Conservation (phyloP, 2,888 invertebrate genomes). For the Synergus gifuensis region DNA sequence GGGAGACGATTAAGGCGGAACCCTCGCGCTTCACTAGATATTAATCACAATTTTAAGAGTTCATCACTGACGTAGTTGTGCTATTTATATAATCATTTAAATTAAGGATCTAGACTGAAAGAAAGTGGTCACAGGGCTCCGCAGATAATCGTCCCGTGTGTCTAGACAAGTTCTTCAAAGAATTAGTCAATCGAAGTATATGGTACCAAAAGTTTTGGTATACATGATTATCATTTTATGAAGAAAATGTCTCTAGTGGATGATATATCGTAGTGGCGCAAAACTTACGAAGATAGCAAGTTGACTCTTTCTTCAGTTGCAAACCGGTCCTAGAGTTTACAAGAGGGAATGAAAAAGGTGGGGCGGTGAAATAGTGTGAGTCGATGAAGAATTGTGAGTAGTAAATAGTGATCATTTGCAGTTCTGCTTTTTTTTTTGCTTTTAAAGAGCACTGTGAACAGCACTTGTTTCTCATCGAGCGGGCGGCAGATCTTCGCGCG, state of each 20-base stretch:
- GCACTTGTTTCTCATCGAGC: slow-evolving; percentile 54
- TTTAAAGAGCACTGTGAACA: slow-evolving; percentile 48
- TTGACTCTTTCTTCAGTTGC: slow-evolving; percentile 18
- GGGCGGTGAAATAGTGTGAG: slow-evolving; percentile 30
- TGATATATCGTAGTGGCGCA: slow-evolving; percentile 14
- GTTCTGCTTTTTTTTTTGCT: slow-evolving; percentile 25
- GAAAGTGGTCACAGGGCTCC: not conserved
- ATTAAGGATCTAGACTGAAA: not conserved
- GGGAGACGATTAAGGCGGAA: slow-evolving; percentile 19
- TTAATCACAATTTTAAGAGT: not conserved
- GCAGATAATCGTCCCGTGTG: not conserved
- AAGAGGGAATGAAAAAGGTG: slow-evolving; percentile 13
- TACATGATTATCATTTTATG: not conserved
- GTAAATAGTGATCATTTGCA: slow-evolving; percentile 30
- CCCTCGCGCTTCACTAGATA: not conserved
- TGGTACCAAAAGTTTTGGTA: not conserved
- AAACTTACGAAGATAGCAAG: slow-evolving; percentile 19
- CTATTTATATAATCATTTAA: slow-evolving; percentile 3
- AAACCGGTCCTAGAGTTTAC: slow-evolving; percentile 32
- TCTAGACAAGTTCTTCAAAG: slow-evolving; percentile 16
- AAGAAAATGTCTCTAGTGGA: slow-evolving; percentile 14
- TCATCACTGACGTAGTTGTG: not conserved
- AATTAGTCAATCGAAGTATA: not conserved
- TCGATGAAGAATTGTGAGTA: slow-evolving; percentile 37
- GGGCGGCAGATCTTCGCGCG: slow-evolving; percentile 72